Percentiles rank a stretch among this genome's conserved stretches.
These are phyloP conservation scores for Hirtodrosophila trivittata DNA, from an alignment of 2,888 invertebrate species.

Conservation along the genomic window DNA sequence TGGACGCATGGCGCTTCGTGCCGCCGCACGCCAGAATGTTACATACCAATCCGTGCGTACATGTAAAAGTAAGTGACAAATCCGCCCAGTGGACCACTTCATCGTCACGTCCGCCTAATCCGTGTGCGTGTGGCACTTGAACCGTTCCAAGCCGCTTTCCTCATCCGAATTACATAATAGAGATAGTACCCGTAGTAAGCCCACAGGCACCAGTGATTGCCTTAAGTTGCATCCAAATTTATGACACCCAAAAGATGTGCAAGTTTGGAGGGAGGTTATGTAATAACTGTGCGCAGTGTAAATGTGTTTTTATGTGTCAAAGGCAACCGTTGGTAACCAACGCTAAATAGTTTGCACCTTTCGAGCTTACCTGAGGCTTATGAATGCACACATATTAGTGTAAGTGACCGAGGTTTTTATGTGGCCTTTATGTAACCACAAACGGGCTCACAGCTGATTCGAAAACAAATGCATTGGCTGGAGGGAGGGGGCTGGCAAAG, in stretches of 20 bases:
- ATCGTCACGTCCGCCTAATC: slow-evolving; percentile 45
- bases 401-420: background rate
- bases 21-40: slow-evolving; percentile 88
- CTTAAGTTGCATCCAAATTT: background rate
- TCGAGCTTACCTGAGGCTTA: background rate
- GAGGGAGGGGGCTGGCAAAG: background rate
- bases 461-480: slow-evolving; percentile 6
- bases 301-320: slow-evolving; percentile 36
- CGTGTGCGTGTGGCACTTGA: slow-evolving; percentile 12
- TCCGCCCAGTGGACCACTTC: slow-evolving; percentile 6
- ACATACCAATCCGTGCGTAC: slow-evolving; percentile 86
- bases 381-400: background rate
- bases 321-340: slow-evolving; percentile 3
- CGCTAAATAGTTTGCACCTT: slow-evolving; percentile 34
- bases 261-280: slow-evolving; percentile 64
- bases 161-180: slow-evolving; percentile 57
- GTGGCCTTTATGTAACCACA: slow-evolving; percentile 58
- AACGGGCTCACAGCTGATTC: slow-evolving; percentile 52
- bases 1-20: slow-evolving; percentile 88
- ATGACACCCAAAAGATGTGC: slow-evolving; percentile 21
- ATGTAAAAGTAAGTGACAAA: slow-evolving; percentile 87
- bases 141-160: slow-evolving; percentile 7
- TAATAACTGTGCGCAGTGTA: slow-evolving; percentile 54
- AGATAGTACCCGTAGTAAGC: background rate
- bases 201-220: too few relatives aligned